Evolutionary conservation across 2,113 vertebrate genomes (phyloP).

Genomic region (Silurus asotus): DNA sequence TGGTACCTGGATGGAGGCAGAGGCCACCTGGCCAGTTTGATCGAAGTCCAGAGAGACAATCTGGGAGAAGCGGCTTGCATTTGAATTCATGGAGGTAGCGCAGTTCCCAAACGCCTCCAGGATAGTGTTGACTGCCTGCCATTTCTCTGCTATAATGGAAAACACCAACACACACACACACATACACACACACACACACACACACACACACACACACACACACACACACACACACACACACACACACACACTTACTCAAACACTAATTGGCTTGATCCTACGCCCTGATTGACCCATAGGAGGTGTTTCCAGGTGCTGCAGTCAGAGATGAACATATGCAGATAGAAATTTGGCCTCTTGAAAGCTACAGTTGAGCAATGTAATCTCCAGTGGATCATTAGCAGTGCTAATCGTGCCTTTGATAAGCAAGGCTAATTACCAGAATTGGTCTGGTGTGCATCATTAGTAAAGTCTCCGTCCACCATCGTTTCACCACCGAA

Average conservation of each 20-base stretch:
- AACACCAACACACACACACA: neutral
- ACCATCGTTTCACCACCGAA: constrained; percentile 18
- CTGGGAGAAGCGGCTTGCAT: constrained; percentile 93
- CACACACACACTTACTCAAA: neutral
- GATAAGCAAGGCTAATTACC: constrained; percentile 59
- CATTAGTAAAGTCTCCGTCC: constrained; percentile 47
- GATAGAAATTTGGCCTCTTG: constrained; percentile 48
- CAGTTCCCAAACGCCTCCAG: constrained; percentile 96
- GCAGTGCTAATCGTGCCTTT: constrained; percentile 38
- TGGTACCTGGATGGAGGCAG: constrained; percentile 90
- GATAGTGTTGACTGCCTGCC: constrained; percentile 94
- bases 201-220: neutral
- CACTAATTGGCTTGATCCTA: constrained; percentile 29
- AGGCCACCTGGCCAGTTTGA: constrained; percentile 95
- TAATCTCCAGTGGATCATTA: constrained; percentile 48
- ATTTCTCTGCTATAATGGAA: constrained; percentile 83
- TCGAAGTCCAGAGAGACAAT: constrained; percentile 95
- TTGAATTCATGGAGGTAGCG: constrained; percentile 85
- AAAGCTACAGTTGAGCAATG: constrained; percentile 36
- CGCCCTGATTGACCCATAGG: neutral
- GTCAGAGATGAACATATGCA: constrained; percentile 36
- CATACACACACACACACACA: neutral
- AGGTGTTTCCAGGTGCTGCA: neutral
- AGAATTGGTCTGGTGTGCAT: constrained; percentile 31
- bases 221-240: neutral